Percentiles rank a stretch among this genome's conserved stretches.
Conservation (phyloP, 1,140 invertebrate species). For the Drosophila virilis region DNA sequence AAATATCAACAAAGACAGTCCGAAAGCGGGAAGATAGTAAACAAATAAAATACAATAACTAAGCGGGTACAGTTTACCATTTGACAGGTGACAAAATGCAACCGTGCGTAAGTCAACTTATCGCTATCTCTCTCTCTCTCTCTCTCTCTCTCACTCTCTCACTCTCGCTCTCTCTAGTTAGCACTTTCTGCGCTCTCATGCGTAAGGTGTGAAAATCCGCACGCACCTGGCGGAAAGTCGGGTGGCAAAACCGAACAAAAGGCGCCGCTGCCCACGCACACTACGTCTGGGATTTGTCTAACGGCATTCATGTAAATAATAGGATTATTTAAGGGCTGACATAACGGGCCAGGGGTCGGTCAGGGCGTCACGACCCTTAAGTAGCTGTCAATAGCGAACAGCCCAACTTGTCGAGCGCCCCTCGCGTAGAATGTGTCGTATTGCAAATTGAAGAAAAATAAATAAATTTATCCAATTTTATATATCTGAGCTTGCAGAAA, state of each 20-base stretch:
- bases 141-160: not conserved
- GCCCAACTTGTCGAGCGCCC: not conserved
- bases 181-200: constrained; percentile 19
- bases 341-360: constrained; percentile 8
- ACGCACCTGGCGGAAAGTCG: constrained; percentile 40
- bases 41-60: constrained; percentile 4
- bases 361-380: not conserved
- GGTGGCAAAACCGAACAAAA: constrained; percentile 35
- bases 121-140: not conserved
- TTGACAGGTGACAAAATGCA: constrained; percentile 52
- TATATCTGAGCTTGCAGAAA: too few species aligned
- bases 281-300: constrained; percentile 18
- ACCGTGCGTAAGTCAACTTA: constrained; percentile 45
- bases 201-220: constrained; percentile 56
- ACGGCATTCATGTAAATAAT: constrained; percentile 44
- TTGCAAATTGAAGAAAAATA: too few species aligned
- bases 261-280: constrained; percentile 27
- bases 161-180: not conserved
- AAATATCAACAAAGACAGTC: constrained; percentile 10
- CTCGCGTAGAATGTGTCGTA: too few species aligned
- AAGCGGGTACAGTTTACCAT: constrained; percentile 27
- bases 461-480: too few species aligned
- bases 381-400: not conserved
- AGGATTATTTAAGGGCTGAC: constrained; percentile 40
- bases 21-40: not conserved